These are phyloP conservation scores for Otolemur garnettii DNA, from an alignment of 2,113 vertebrate species.

Conservation along the genomic window DNA sequence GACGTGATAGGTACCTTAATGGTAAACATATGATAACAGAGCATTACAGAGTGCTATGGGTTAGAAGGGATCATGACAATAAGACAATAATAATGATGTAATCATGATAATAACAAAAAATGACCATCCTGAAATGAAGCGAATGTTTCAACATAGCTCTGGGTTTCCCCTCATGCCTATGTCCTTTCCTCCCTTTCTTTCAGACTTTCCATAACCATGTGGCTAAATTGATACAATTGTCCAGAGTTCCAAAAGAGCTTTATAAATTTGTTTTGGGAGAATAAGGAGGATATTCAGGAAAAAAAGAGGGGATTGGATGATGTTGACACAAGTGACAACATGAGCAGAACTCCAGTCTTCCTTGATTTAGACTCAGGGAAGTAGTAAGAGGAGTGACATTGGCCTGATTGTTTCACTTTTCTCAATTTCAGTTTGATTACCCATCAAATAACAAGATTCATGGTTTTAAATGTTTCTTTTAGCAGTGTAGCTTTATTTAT, in stretches of 20 bases:
- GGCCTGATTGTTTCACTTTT: neutral
- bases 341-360: neutral
- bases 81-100: no score
- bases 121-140: neutral
- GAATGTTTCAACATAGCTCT: neutral
- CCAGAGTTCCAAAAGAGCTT: neutral
- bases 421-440: neutral
- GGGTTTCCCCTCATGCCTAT: neutral
- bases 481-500: neutral
- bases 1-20: neutral
- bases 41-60: neutral
- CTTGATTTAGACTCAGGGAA: fast-evolving
- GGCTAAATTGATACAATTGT: neutral
- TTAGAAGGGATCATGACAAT: neutral
- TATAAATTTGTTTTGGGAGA: neutral
- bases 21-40: neutral
- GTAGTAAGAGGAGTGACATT: neutral
- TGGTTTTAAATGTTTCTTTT: neutral
- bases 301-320: neutral
- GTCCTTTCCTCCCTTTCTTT: neutral
- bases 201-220: neutral
- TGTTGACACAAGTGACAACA: neutral
- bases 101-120: no score
- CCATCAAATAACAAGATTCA: neutral
- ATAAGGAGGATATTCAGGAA: no score